A percentile compares a stretch with the other conserved stretches of the same genome.
Conservation (phyloP, 2,888 invertebrate species). For the Euclidia mi region DNA sequence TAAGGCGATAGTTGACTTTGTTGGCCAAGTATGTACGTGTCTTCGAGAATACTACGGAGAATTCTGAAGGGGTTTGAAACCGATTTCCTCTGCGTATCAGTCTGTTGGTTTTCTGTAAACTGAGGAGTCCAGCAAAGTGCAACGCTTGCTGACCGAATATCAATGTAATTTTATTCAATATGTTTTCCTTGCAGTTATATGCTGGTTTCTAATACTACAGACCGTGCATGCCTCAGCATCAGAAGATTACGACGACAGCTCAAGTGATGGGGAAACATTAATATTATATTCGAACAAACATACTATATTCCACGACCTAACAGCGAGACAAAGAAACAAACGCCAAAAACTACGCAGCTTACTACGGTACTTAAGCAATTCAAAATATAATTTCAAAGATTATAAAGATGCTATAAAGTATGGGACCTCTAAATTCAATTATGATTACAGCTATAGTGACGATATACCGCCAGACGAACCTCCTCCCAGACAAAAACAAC, state of each 20-base stretch:
- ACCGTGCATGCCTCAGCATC: neutral
- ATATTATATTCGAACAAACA: neutral
- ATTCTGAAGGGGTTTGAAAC: too few relatives aligned
- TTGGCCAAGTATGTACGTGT: too few relatives aligned
- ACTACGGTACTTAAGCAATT: neutral
- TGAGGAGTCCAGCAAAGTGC: too few relatives aligned
- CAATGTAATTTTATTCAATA: neutral
- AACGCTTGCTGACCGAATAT: too few relatives aligned
- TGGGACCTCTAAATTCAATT: neutral
- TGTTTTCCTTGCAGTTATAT: constrained; percentile 1
- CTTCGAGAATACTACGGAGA: too few relatives aligned
- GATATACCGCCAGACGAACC: neutral
- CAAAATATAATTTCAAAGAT: neutral
- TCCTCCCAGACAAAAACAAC: neutral
- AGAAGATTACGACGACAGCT: neutral
- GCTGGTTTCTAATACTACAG: constrained; percentile 3
- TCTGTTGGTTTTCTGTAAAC: too few relatives aligned
- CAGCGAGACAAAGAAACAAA: neutral
- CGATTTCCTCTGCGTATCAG: too few relatives aligned
- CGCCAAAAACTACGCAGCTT: neutral
- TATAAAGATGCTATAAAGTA: neutral
- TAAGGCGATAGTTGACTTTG: too few relatives aligned
- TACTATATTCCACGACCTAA: neutral
- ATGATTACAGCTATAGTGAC: neutral
- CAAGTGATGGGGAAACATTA: neutral